phyloP scores from a whole-genome alignment of 1,140 invertebrate genomes.

The Sogatella furcifera region DNA sequence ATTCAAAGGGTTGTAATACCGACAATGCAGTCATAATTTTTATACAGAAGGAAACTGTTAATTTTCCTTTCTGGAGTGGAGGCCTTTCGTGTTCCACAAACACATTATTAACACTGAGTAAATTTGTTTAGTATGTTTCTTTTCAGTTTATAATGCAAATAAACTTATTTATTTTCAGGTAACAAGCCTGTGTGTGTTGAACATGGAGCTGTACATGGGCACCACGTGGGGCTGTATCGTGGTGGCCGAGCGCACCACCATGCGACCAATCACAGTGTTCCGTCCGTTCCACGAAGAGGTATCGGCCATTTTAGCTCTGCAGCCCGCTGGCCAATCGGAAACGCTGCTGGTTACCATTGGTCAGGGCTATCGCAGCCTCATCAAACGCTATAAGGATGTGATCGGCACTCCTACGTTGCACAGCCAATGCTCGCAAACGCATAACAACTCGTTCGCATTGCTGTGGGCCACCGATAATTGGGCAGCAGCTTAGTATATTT shows the following conservation, averaged over 20 bases:
- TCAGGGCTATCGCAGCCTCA: constrained; percentile 68
- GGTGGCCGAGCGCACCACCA: constrained; percentile 64
- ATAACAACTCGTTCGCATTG: constrained; percentile 9
- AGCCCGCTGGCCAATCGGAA: constrained; percentile 5
- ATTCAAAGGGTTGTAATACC: too few species aligned
- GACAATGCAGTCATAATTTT: too few species aligned
- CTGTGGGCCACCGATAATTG: constrained; percentile 18
- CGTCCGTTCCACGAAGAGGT: constrained; percentile 82
- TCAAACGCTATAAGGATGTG: constrained; percentile 35
- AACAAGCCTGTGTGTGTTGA: constrained; percentile 59
- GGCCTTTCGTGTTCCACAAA: too few species aligned
- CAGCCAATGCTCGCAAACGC: background rate
- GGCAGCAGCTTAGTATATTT: constrained; percentile 8
- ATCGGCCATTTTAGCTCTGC: constrained; percentile 22
- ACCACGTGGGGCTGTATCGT: constrained; percentile 88
- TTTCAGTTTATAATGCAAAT: too few species aligned
- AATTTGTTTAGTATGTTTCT: too few species aligned
- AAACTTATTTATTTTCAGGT: constrained; percentile 43
- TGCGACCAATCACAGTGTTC: constrained; percentile 81
- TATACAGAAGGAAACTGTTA: too few species aligned
- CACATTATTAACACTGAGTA: too few species aligned
- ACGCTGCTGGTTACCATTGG: constrained; percentile 59
- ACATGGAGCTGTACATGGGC: constrained; percentile 69
- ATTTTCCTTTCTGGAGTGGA: too few species aligned
- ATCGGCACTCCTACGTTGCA: constrained; percentile 11